phyloP scores from a whole-genome alignment of 2,113 vertebrate genomes.

The Thryonomys swinderianus region DNA sequence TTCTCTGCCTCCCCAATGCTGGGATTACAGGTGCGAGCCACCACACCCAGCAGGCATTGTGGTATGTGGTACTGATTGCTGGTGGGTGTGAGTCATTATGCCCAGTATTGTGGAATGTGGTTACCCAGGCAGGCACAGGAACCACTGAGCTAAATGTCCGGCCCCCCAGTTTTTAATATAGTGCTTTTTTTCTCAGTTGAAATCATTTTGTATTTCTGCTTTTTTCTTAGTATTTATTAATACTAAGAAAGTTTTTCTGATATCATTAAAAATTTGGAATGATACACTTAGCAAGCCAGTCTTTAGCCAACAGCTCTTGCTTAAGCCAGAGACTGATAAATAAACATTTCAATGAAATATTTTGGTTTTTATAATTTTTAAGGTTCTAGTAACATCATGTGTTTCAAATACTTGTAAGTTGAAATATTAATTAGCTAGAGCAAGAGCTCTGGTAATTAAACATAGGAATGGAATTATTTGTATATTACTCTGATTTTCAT shows the following conservation, averaged over 20 bases:
- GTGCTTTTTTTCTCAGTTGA: conserved; percentile 1
- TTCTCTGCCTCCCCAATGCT: no score
- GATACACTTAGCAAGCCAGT: conserved; percentile 13
- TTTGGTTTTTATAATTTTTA: conserved; percentile 37
- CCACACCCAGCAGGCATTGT: no score
- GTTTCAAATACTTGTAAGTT: conserved; percentile 44
- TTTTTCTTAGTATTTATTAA: conserved; percentile 23
- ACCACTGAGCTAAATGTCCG: no score
- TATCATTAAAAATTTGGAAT: conserved; percentile 50
- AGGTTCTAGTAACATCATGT: conserved; percentile 16
- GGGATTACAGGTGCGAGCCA: no score
- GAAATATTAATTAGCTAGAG: conserved; percentile 47
- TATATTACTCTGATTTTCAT: conserved; percentile 6
- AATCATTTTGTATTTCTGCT: conserved; percentile 32
- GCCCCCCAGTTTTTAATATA: no score
- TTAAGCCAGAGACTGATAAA: conserved; percentile 38
- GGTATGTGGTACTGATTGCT: no score
- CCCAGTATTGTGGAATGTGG: no score
- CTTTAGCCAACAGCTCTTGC: conserved; percentile 2
- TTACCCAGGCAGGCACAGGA: no score
- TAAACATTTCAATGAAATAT: conserved; percentile 33
- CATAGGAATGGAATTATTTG: neutral
- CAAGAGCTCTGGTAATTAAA: conserved; percentile 22
- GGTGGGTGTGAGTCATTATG: no score
- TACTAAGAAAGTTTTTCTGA: conserved; percentile 49